phyloP scores from a whole-genome alignment of 2,888 invertebrate genomes.

The Microlaimidae sp. region DNA sequence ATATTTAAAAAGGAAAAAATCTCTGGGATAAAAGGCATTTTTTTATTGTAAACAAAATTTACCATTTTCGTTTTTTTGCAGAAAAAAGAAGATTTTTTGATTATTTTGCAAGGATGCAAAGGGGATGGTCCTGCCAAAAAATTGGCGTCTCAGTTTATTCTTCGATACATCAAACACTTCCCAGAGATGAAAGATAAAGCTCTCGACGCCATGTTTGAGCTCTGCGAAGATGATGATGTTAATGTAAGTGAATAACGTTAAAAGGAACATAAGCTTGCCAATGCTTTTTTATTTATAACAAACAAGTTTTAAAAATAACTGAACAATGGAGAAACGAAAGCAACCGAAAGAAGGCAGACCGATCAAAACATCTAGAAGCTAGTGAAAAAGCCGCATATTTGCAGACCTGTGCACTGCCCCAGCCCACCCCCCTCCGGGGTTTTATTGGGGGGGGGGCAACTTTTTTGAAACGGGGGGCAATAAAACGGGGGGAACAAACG shows the following conservation, averaged over 20 bases:
- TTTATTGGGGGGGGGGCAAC: too few relatives aligned
- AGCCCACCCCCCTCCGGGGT: too few relatives aligned
- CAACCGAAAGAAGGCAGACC: too few relatives aligned
- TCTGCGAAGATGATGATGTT: constrained; percentile 85
- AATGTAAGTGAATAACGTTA: constrained; percentile 62
- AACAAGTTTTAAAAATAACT: too few relatives aligned
- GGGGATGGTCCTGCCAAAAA: constrained; percentile 75
- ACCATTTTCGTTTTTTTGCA: constrained; percentile 42
- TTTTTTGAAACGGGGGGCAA: too few relatives aligned
- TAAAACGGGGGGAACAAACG: too few relatives aligned
- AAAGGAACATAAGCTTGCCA: constrained; percentile 6
- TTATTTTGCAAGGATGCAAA: constrained; percentile 70
- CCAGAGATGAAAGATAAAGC: constrained; percentile 66
- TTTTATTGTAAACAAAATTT: not conserved
- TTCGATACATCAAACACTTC: constrained; percentile 78
- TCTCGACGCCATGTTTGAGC: constrained; percentile 73
- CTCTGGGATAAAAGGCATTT: not conserved
- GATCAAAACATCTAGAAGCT: too few relatives aligned
- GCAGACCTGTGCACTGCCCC: too few relatives aligned
- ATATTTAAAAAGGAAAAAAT: too few relatives aligned
- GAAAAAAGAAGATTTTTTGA: constrained; percentile 70
- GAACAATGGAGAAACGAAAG: too few relatives aligned
- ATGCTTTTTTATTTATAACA: constrained; percentile 1
- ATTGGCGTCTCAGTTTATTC: constrained; percentile 81
- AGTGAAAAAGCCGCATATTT: not conserved